phyloP scores from a whole-genome alignment of 2,113 vertebrate genomes.

The Leucoraja erinaceus region DNA sequence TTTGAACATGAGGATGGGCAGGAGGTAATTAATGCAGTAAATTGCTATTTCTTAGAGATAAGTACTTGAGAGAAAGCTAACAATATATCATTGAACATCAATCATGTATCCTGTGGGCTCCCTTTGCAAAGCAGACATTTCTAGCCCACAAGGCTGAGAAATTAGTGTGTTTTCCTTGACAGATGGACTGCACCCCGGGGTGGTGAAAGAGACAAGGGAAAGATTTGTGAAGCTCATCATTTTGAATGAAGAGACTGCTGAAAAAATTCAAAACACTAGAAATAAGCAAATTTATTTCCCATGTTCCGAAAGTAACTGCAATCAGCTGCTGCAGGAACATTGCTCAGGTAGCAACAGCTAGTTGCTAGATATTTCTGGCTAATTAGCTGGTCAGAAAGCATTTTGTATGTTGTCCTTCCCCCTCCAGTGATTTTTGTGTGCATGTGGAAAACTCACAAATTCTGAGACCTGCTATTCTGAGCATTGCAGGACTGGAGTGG shows the following conservation, averaged over 20 bases:
- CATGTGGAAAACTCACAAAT: no score
- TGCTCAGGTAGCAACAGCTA: no score
- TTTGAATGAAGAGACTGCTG: not conserved
- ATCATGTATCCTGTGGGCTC: not conserved
- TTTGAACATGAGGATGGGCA: not conserved
- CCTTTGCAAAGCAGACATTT: not conserved
- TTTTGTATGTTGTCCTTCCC: no score
- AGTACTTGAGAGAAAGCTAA: not conserved
- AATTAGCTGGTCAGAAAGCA: no score
- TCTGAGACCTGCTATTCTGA: no score
- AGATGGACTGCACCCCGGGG: not conserved
- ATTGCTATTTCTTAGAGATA: not conserved
- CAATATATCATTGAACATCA: not conserved
- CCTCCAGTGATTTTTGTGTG: no score
- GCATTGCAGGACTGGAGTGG: no score
- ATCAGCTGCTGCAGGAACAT: no score
- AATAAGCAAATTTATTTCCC: not conserved
- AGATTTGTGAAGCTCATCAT: not conserved
- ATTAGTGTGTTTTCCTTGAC: not conserved
- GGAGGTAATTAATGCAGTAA: not conserved
- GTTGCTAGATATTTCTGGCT: no score
- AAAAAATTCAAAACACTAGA: not conserved
- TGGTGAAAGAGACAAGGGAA: constrained; percentile 8
- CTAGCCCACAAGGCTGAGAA: not conserved
- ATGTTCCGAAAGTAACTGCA: not conserved